These are phyloP conservation scores for Coelinius sp. DNA, from an alignment of 2,888 invertebrate species.

Conservation along the genomic window DNA sequence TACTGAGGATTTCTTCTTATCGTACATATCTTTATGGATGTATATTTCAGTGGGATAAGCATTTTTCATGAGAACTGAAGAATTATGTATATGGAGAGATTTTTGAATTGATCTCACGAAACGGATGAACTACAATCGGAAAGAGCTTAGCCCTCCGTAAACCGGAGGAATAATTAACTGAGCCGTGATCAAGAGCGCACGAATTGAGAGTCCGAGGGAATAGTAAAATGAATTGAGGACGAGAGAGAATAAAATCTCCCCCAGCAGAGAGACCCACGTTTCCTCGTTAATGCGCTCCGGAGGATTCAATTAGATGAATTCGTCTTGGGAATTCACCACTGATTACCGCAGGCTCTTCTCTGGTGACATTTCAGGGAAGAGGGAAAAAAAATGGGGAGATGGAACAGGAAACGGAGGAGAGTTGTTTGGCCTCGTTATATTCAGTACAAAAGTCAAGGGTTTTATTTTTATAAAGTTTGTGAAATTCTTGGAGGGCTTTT, in stretches of 20 bases:
- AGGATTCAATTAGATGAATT: slow-evolving; percentile 58
- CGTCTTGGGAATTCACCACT: slow-evolving; percentile 48
- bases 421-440: slow-evolving; percentile 35
- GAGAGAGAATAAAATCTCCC: slow-evolving; percentile 23
- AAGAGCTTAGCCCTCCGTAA: background rate
- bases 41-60: background rate
- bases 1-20: background rate
- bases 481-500: background rate
- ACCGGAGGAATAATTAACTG: background rate
- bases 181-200: background rate
- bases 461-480: background rate
- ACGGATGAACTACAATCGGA: background rate
- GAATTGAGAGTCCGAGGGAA: slow-evolving; percentile 14
- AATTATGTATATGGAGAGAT: background rate
- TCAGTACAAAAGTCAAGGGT: background rate
- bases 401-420: background rate
- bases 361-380: background rate
- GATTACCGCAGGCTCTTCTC: slow-evolving; percentile 43
- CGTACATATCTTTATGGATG: background rate
- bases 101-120: background rate
- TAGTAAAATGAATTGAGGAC: slow-evolving; percentile 21
- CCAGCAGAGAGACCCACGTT: slow-evolving; percentile 34
- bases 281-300: slow-evolving; percentile 54
- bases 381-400: background rate
- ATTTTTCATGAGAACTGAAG: background rate